phyloP scores from a whole-genome alignment of 2,888 invertebrate species.

The Oscheius onirici region DNA sequence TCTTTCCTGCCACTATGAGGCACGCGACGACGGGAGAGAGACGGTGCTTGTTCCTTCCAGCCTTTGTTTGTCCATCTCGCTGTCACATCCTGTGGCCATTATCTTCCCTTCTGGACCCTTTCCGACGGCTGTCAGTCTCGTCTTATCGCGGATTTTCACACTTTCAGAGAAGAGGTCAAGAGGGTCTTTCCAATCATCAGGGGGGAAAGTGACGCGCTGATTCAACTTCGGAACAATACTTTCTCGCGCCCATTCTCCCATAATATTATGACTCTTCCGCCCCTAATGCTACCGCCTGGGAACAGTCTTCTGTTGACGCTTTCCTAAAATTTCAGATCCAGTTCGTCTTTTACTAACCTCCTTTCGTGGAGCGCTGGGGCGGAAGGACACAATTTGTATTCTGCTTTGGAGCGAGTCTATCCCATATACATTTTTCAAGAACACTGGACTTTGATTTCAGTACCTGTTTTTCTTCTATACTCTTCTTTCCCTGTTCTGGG shows the following conservation, averaged over 20 bases:
- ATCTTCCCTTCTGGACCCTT: neutral
- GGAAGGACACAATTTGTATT: too few relatives aligned
- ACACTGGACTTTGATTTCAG: too few relatives aligned
- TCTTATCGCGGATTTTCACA: constrained; percentile 14
- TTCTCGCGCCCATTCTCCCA: neutral
- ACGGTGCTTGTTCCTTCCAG: constrained; percentile 19
- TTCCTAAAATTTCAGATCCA: too few relatives aligned
- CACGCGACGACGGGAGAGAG: too few relatives aligned
- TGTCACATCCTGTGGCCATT: constrained; percentile 26
- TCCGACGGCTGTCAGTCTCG: neutral
- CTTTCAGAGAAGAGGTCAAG: neutral
- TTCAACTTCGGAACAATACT: neutral
- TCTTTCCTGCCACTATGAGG: too few relatives aligned
- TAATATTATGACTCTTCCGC: constrained; percentile 1
- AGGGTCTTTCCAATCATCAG: neutral
- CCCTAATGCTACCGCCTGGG: neutral
- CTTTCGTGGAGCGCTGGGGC: too few relatives aligned
- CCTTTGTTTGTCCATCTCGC: constrained; percentile 25
- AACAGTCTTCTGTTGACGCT: neutral
- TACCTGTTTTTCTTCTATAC: too few relatives aligned
- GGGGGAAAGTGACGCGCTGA: neutral
- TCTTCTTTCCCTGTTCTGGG: too few relatives aligned
- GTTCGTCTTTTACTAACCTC: too few relatives aligned
- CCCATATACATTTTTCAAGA: too few relatives aligned
- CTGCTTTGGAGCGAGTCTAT: too few relatives aligned